Evolutionary conservation across 2,113 vertebrate species (phyloP), one percentile per base, ranked within the genome.

Genomic region (Pterocles gutturalis): DNA sequence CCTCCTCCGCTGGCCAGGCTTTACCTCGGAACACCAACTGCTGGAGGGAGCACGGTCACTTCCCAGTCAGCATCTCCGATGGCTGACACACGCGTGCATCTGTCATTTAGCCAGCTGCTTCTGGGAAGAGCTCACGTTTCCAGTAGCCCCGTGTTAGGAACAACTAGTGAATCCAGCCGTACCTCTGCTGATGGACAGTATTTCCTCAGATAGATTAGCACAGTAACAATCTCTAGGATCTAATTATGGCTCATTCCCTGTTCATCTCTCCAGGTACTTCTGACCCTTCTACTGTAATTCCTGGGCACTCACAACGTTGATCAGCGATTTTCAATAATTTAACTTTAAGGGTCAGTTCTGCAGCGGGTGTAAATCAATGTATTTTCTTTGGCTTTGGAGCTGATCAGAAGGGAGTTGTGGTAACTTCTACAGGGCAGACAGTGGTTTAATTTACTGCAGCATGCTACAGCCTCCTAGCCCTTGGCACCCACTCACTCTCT

Each of bases 221-320:
- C 48, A 57, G 60, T 53, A 89, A 81, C 94, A 91, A 91, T 69
- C 89, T 87, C 45, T 77, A 58, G 41, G 65, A 76, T 38, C 80
- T 66, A 84, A 97, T 96, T 95, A 96, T 66, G 87, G 70, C 78
- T 94, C 84, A 97, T 96, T 90, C 87, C 78, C 89, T 69, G 43
- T 91, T 95, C 95, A 95, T 95, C 88, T 83, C n/a, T 41, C 87
- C 84, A 17, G 3, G 66, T 96, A 58, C 86, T 95, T 76, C 77
- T 94, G 94, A 97, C 95, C 91, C 70, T 84, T 93, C 79, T 91
- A 89, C 87, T 95, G 90, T 96, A 92, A 91, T 95, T 79, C 84
- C 46, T 46, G 45, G 94, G 73, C 49, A 79, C 83, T 96, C 94
- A 73, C 91, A 95, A 51, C 9, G 1, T 66, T 89, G 73, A 92